Conservation (phyloP, 2,888 invertebrate genomes). For the Lapara coniferarum region DNA sequence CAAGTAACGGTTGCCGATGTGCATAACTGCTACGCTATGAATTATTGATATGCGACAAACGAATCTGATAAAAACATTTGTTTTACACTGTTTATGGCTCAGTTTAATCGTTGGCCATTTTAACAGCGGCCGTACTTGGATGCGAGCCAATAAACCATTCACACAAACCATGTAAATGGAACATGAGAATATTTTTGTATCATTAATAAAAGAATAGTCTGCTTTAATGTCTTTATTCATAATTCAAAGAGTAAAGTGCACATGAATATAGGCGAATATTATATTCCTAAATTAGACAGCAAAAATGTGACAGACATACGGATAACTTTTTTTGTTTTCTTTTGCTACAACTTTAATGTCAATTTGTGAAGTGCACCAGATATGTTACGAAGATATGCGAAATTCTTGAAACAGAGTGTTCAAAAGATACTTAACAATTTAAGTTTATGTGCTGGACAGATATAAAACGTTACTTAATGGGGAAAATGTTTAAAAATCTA, state of each 20-base stretch:
- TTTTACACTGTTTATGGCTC: conserved; percentile 67
- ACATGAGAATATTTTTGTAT: conserved; percentile 23
- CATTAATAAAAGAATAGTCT: conserved; percentile 33
- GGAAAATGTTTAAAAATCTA: too few species aligned
- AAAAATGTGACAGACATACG: not conserved
- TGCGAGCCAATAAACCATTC: conserved; percentile 44
- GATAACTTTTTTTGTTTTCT: too few species aligned
- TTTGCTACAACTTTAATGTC: not conserved
- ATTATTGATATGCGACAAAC: conserved; percentile 77
- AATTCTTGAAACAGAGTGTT: not conserved
- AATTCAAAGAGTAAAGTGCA: not conserved
- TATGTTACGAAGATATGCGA: not conserved
- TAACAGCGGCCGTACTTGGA: conserved; percentile 49
- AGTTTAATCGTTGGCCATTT: conserved; percentile 59
- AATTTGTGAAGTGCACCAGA: not conserved
- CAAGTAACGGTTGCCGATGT: conserved; percentile 79
- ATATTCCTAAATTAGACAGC: not conserved
- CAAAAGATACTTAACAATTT: not conserved
- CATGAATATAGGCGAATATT: not conserved
- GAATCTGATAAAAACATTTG: conserved; percentile 77
- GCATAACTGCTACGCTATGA: conserved; percentile 76
- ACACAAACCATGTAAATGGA: conserved; percentile 27
- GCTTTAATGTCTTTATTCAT: conserved; percentile 33
- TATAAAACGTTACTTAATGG: not conserved
- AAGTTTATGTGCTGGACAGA: not conserved